Evolutionary conservation across 2,797 vertebrate species (phyloP).

Genomic region (Sparidentex hasta): DNA sequence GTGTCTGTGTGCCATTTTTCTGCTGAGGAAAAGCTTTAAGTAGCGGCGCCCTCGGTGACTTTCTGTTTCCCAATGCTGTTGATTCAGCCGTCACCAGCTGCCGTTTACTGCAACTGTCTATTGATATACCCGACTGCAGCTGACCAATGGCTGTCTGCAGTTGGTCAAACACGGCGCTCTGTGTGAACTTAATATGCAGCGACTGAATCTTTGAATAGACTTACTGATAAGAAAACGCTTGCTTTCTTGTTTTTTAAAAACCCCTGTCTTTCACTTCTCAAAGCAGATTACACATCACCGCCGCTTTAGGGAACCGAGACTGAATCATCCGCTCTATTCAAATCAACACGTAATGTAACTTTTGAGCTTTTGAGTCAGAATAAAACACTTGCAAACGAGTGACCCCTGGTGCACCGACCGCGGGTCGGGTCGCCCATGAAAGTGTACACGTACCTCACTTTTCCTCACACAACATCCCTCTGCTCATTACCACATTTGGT

Average conservation of each 20-base stretch:
- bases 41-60: conserved; percentile 30
- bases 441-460: conserved; percentile 23
- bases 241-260: conserved; percentile 4
- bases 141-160: conserved; percentile 43
- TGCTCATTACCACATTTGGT: conserved; percentile 62
- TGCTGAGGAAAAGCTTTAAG: conserved; percentile 36
- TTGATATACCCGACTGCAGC: conserved; percentile 38
- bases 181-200: conserved; percentile 25
- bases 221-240: neutral
- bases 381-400: neutral
- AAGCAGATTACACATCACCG: conserved; percentile 13
- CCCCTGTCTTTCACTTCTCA: conserved; percentile 10
- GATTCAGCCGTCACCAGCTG: conserved; percentile 69
- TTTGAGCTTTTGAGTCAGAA: neutral
- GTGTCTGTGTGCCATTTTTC: conserved; percentile 49
- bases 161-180: conserved; percentile 45
- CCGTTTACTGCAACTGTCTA: conserved; percentile 57
- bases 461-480: conserved; percentile 32
- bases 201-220: conserved; percentile 1
- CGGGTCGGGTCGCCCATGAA: conserved; percentile 8
- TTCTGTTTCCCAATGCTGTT: conserved; percentile 56
- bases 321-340: conserved; percentile 4
- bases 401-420: conserved; percentile 7
- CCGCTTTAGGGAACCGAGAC: conserved; percentile 23
- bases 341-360: neutral